Evolutionary conservation across 2,113 vertebrate species (phyloP), one percentile per base, ranked within the genome.

Genomic region (Clinocottus analis): DNA sequence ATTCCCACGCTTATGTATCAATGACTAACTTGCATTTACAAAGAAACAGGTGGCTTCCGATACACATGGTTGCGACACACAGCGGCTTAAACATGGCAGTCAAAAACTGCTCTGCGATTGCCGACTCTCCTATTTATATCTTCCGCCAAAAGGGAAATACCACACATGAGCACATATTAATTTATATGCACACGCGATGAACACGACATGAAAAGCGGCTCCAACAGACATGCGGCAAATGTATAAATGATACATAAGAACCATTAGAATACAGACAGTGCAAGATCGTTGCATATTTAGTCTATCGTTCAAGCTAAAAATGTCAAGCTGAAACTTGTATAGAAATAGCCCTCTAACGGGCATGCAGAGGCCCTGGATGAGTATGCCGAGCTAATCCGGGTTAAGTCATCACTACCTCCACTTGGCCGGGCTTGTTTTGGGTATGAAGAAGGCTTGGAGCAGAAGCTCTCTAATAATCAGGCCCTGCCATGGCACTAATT

Each of bases 391-490:
- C 73, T 87, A 55, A 87, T 85, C 70, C 69, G 7, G 64, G 71
- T 85, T 66, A 92, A 88, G 41, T 72, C 72, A 77, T 80, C 70
- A 8, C 58, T 77, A 80, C 60, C 79, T 80, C 75, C 63, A 60
- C 66, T 75, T 87, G 58, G 53, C 75, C 64, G 11, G 3, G 31
- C 75, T 81, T 82, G 77, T 77, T 89, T 77, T 74, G 79, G 47
- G 59, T 67, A 29, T 72, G 74, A 78, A 67, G 59, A 59, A 72
- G 68, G 56, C 73, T 85, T 83, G 64, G 53, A 73, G 74, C 53
- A 68, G 73, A 82, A 76, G 56, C 75, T 64, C 12, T 82, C 51
- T 66, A 74, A 84, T 82, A 90, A 72, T 85, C 80, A 84, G 68
- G 10, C 71, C 53, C 59, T 85, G 77, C 67, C 79, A 83, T 39